Evolutionary conservation across 2,113 vertebrate species (phyloP).

Genomic region (Myxocyprinus asiaticus): DNA sequence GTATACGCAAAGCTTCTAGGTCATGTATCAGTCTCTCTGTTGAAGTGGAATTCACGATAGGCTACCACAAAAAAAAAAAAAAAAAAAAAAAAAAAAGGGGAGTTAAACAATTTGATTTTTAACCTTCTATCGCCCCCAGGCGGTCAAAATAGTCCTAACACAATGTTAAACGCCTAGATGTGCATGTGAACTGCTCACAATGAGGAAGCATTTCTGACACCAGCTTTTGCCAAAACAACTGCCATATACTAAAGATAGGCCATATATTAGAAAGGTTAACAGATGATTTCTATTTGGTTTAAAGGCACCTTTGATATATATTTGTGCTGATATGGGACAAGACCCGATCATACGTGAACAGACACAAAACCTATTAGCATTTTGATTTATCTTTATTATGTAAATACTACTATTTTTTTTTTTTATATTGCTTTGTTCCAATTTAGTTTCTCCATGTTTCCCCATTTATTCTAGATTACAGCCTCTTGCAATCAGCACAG

Average conservation of each 20-base stretch:
- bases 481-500: slow-evolving; percentile 71
- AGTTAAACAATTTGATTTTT: not conserved
- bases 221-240: not conserved
- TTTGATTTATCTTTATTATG: slow-evolving; percentile 78
- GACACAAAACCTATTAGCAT: slow-evolving; percentile 46
- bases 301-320: not conserved
- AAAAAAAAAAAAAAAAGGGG: not conserved
- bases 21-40: not conserved
- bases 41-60: too few relatives aligned
- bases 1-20: not conserved
- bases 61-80: not conserved
- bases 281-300: too few relatives aligned
- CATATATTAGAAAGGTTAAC: too few relatives aligned
- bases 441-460: slow-evolving; percentile 58
- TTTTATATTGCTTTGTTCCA: slow-evolving; percentile 74
- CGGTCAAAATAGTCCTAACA: not conserved
- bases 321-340: not conserved
- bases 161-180: not conserved
- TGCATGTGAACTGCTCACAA: too few relatives aligned
- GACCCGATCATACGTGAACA: not conserved
- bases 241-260: too few relatives aligned
- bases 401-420: slow-evolving; percentile 76
- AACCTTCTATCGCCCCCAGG: slow-evolving; percentile 27
- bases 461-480: slow-evolving; percentile 72
- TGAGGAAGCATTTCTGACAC: not conserved